Percentiles rank a stretch among this genome's conserved stretches.
phyloP scores from a whole-genome alignment of 1,140 invertebrate genomes.

The Oedothorax gibbosus region DNA sequence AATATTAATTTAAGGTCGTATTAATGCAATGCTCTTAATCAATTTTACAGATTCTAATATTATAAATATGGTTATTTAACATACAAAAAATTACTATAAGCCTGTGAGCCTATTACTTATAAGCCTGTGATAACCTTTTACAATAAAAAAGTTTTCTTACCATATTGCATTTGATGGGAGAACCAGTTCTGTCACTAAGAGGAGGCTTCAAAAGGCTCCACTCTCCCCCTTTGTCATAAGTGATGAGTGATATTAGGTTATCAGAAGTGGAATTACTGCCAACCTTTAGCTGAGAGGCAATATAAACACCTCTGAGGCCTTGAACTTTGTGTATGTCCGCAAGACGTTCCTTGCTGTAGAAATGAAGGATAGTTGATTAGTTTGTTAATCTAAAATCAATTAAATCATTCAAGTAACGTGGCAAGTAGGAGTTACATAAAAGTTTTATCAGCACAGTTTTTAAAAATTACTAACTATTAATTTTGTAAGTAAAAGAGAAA shows the following conservation, averaged over 20 bases:
- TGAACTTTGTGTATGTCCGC: constrained; percentile 90
- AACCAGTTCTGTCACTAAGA: constrained; percentile 75
- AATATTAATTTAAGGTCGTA: too few relatives aligned
- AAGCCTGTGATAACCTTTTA: too few relatives aligned
- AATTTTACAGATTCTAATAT: too few relatives aligned
- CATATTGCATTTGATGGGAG: constrained; percentile 74
- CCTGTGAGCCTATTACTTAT: too few relatives aligned
- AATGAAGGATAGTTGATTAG: constrained; percentile 6
- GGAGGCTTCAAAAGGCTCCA: constrained; percentile 82
- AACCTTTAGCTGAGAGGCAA: constrained; percentile 80
- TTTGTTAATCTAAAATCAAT: not conserved
- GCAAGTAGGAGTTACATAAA: too few relatives aligned
- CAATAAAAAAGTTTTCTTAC: constrained; percentile 66
- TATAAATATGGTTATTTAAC: too few relatives aligned
- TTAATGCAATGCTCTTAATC: too few relatives aligned
- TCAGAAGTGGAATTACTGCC: constrained; percentile 74
- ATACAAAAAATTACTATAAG: too few relatives aligned
- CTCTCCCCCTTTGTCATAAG: constrained; percentile 86
- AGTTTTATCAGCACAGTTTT: too few relatives aligned
- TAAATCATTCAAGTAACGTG: too few relatives aligned
- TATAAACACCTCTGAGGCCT: constrained; percentile 88
- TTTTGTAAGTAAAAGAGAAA: too few relatives aligned
- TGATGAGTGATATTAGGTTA: constrained; percentile 83
- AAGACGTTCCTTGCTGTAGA: constrained; percentile 81
- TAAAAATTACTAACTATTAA: too few relatives aligned